Evolutionary conservation across 2,888 invertebrate genomes (phyloP), one percentile per base, ranked within the genome.

Genomic region (Rutpela maculata): DNA sequence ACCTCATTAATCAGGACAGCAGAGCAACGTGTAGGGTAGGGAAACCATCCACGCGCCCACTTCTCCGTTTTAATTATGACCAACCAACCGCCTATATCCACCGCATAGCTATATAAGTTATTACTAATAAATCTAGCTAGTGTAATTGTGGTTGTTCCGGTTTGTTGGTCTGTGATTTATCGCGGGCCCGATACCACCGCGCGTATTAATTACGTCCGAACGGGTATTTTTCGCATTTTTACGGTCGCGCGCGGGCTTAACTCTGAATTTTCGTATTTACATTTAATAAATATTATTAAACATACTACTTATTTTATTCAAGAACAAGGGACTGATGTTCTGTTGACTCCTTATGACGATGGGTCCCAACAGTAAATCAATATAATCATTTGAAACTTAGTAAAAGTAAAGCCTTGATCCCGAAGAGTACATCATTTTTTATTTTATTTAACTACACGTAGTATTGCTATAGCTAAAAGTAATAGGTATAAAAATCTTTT

Each of bases 81-180:
- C 84, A 68, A 73, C 78, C 80, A 70, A 68, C 76, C 75, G 67
- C 79, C 69, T 66, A 22, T 77, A 80, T 79, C 75, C 77, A 75
- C 74, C 78, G 74, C 78, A 60, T 76, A 79, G 72, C 80, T 79
- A 75, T 84, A 83, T 85, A 86, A 87, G 86, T 87, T 87, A 87
- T 87, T 85, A 85, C 86, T 85, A 86, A 87, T 87, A 87, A 87
- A 87, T 87, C 85, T 85, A 81, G 84, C 81, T 80, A 83, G 84
- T 84, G 84, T 87, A 86, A 86, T 86, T 86, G 86, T 80, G 85
- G 84, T 83, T 77, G 86, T 87, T 84, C 85, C 85, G 85, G 85
- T 85, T 83, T 84, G 86, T 82, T 82, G 84, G 68, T 63, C 73
- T 68, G 80, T 83, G 86, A 86, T 86, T 86, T 86, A 86, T 84